phyloP scores from a whole-genome alignment of 1,140 invertebrate genomes.

The Meteorus sp. region DNA sequence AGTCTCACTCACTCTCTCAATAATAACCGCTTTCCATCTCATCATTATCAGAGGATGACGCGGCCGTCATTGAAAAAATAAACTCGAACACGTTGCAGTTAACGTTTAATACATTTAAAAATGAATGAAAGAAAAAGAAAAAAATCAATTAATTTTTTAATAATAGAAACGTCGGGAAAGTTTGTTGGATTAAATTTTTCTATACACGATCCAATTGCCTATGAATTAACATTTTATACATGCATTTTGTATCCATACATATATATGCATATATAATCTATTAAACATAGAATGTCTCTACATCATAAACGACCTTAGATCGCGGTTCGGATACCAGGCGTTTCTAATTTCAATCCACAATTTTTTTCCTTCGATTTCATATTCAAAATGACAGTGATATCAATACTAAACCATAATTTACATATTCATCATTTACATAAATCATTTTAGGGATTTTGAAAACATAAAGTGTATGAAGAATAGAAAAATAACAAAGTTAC shows the following conservation, averaged over 20 bases:
- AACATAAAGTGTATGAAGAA: too few species aligned
- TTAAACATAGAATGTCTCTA: background rate
- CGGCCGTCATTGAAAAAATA: too few species aligned
- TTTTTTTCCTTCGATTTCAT: background rate
- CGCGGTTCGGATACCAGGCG: background rate
- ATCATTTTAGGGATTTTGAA: too few species aligned
- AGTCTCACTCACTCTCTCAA: background rate
- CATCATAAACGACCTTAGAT: background rate
- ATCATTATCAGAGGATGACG: slow-evolving; percentile 11
- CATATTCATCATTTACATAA: background rate
- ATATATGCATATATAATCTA: background rate
- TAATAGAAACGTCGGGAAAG: background rate
- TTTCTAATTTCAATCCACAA: slow-evolving; percentile 9
- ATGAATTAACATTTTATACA: background rate
- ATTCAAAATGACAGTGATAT: background rate
- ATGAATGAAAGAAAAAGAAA: background rate
- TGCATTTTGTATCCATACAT: background rate
- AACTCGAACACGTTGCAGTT: too few species aligned
- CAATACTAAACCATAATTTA: too few species aligned
- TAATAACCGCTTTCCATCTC: slow-evolving; percentile 15
- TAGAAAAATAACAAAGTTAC: too few species aligned
- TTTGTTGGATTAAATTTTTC: background rate
- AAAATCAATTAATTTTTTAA: slow-evolving; percentile 1
- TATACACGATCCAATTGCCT: background rate
- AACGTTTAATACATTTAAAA: background rate